These are phyloP conservation scores for Tethya wilhelma DNA, from an alignment of 37 sponge, comb jelly and placozoan genomes.

Conservation along the genomic window DNA sequence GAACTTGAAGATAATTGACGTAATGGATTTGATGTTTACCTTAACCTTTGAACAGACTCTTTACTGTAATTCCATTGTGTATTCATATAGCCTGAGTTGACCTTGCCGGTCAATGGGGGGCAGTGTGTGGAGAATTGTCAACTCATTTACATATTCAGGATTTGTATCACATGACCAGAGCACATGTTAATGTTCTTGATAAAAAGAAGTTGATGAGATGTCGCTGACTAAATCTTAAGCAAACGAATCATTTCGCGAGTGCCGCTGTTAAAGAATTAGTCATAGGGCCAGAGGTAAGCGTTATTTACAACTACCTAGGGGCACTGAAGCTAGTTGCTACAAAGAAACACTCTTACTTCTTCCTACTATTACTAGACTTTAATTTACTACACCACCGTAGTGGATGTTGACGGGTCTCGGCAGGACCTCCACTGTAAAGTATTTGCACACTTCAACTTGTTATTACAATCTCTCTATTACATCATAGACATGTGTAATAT, in stretches of 20 bases:
- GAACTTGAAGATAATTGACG: conserved; percentile 26
- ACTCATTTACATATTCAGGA: background rate
- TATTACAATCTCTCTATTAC: too few species aligned
- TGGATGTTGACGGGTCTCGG: too few species aligned
- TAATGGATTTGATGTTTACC: too few species aligned
- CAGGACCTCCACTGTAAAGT: too few species aligned
- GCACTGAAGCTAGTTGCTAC: too few species aligned
- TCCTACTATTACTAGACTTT: too few species aligned
- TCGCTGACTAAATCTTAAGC: background rate
- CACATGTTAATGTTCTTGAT: background rate
- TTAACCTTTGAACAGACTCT: background rate
- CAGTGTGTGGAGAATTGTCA: conserved; percentile 14
- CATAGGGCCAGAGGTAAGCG: background rate
- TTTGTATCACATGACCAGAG: conserved; percentile 2
- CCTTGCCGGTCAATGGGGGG: conserved; percentile 45
- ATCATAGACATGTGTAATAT: too few species aligned
- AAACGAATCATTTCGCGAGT: background rate
- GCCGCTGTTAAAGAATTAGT: background rate
- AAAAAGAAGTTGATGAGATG: background rate
- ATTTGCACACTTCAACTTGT: too few species aligned
- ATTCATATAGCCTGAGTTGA: conserved; percentile 14
- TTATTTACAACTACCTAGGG: conserved; percentile 25
- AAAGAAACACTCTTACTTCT: too few species aligned
- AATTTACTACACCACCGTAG: too few species aligned
- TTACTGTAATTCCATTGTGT: conserved; percentile 3